These are phyloP conservation scores for Macrobrachium rosenbergii DNA, from an alignment of 1,140 invertebrate genomes.

Conservation along the genomic window DNA sequence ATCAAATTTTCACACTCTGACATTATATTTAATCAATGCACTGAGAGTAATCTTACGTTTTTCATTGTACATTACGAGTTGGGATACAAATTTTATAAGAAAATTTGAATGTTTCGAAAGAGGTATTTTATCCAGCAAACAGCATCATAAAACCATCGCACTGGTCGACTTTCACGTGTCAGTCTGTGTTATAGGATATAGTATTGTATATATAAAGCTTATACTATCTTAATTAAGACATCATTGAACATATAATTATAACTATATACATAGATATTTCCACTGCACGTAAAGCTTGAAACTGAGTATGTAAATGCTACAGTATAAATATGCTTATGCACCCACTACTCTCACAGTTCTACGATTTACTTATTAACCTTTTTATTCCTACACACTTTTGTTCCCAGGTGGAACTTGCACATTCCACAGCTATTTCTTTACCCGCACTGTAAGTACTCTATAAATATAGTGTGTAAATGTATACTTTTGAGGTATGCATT, in stretches of 20 bases:
- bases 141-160: no score
- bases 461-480: slow-evolving; percentile 33
- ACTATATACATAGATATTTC: slow-evolving; percentile 57
- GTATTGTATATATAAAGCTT: slow-evolving; percentile 49
- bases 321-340: slow-evolving; percentile 29
- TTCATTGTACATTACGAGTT: no score
- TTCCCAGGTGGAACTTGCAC: slow-evolving; percentile 1
- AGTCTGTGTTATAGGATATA: background rate
- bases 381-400: no score
- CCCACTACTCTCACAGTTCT: slow-evolving; percentile 17
- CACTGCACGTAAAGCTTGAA: slow-evolving; percentile 61
- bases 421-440: slow-evolving; percentile 36
- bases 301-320: slow-evolving; percentile 51
- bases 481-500: slow-evolving; percentile 25
- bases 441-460: slow-evolving; percentile 45
- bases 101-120: no score
- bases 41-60: no score
- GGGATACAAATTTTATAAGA: no score
- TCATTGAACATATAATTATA: slow-evolving; percentile 46
- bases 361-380: background rate
- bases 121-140: no score
- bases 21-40: no score
- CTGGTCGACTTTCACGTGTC: no score
- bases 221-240: slow-evolving; percentile 41
- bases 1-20: no score